Evolutionary conservation across 2,113 vertebrate species (phyloP).

Genomic region (Morone chrysops): DNA sequence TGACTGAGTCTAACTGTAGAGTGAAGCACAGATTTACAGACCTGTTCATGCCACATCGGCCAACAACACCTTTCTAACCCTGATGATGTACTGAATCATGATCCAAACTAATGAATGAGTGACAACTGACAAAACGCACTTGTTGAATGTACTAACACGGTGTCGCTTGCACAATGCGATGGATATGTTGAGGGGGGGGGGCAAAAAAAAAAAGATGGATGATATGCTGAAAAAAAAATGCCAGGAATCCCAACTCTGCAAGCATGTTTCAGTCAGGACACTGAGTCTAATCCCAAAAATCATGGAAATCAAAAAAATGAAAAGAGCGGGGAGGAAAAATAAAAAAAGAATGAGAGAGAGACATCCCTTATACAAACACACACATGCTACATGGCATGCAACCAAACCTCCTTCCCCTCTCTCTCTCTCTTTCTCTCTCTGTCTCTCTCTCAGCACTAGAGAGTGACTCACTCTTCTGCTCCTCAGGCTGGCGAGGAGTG

Average conservation of each 20-base stretch:
- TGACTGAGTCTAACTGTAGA: neutral
- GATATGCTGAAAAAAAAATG: slow-evolving; percentile 40
- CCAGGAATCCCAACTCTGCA: slow-evolving; percentile 42
- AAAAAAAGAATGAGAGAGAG: slow-evolving; percentile 51
- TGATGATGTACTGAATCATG: slow-evolving; percentile 36
- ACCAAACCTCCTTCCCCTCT: slow-evolving; percentile 48
- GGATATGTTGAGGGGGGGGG: slow-evolving; percentile 12
- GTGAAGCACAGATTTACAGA: slow-evolving; percentile 31
- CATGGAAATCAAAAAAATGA: slow-evolving; percentile 53
- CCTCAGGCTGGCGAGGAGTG: slow-evolving; percentile 91
- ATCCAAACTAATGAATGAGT: slow-evolving; percentile 45
- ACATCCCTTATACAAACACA: slow-evolving; percentile 61
- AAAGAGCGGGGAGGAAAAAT: neutral
- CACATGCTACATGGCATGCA: slow-evolving; percentile 73
- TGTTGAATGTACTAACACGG: slow-evolving; percentile 44
- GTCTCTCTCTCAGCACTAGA: slow-evolving; percentile 61
- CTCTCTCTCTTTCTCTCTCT: slow-evolving; percentile 46
- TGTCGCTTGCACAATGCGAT: slow-evolving; percentile 52
- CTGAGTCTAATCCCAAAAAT: slow-evolving; percentile 34
- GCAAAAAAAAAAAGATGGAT: slow-evolving; percentile 22
- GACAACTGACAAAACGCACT: slow-evolving; percentile 48
- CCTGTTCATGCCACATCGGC: slow-evolving; percentile 17
- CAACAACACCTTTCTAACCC: neutral
- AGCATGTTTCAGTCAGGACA: slow-evolving; percentile 38
- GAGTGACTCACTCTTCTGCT: slow-evolving; percentile 92